These are phyloP conservation scores for Cynopterus sphinx DNA, from an alignment of 2,797 vertebrate species.

Conservation along the genomic window DNA sequence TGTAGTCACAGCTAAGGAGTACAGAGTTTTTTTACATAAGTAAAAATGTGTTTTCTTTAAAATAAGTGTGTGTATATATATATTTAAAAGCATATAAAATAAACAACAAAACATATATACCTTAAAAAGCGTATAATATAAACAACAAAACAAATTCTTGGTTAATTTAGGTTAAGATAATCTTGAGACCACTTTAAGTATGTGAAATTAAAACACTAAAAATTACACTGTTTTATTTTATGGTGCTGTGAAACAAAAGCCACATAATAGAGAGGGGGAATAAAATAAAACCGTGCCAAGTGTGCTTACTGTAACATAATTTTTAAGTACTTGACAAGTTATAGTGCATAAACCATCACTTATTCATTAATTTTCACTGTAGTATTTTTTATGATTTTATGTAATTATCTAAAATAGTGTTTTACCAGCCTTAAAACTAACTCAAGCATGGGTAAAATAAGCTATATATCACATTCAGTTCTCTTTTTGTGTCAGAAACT, in stretches of 20 bases:
- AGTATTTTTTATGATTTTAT: slow-evolving; percentile 42
- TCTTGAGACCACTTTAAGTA: neutral
- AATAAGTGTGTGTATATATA: neutral
- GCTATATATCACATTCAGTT: neutral
- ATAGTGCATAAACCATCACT: neutral
- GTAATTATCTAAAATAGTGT: slow-evolving; percentile 46
- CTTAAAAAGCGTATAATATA: neutral
- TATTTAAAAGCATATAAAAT: neutral
- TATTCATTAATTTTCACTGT: slow-evolving; percentile 26
- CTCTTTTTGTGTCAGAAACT: slow-evolving; percentile 27
- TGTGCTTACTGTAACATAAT: neutral
- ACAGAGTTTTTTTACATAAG: neutral
- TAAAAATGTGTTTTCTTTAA: neutral
- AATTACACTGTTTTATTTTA: neutral
- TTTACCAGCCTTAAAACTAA: slow-evolving; percentile 6
- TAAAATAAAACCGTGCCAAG: neutral
- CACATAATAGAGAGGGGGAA: too few relatives aligned
- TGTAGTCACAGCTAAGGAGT: neutral
- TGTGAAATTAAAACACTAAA: neutral
- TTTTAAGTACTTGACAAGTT: neutral
- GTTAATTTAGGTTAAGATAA: slow-evolving; percentile 19
- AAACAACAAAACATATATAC: neutral
- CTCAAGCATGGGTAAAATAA: neutral
- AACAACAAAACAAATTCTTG: neutral
- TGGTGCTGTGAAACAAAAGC: neutral